Percentiles rank a stretch among this genome's conserved stretches.
phyloP scores from a whole-genome alignment of 2,888 invertebrate species.

The Empis stercorea region DNA sequence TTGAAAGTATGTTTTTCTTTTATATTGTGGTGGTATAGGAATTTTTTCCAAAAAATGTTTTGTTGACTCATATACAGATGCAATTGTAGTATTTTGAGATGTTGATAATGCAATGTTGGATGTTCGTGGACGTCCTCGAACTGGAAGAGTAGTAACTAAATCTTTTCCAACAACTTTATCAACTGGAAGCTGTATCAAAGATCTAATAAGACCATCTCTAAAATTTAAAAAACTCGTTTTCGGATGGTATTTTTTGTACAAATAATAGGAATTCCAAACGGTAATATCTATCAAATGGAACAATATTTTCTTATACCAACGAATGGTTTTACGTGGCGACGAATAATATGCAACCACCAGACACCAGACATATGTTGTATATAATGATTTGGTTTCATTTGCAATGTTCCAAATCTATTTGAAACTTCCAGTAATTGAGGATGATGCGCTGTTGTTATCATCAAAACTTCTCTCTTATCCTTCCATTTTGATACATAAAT shows the following conservation, averaged over 20 bases:
- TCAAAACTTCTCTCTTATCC: not conserved
- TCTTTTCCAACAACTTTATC: not conserved
- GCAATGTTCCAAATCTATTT: no score
- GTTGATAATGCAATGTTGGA: not conserved
- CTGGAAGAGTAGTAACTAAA: not conserved
- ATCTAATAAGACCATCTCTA: conserved; percentile 1
- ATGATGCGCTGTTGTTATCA: no score
- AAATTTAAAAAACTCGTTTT: conserved; percentile 3
- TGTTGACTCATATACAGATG: no score
- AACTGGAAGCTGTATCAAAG: conserved; percentile 1
- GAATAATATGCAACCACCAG: no score
- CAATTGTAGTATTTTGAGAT: not conserved
- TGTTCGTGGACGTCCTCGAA: not conserved
- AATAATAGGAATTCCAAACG: conserved; percentile 10
- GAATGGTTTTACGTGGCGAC: not conserved
- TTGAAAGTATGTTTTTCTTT: conserved; percentile 7
- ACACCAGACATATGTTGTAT: no score
- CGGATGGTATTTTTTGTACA: conserved; percentile 5
- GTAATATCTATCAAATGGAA: conserved; percentile 2
- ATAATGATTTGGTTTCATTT: no score
- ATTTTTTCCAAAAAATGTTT: conserved; percentile 8
- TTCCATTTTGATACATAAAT: not conserved
- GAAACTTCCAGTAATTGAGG: no score
- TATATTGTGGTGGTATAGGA: conserved; percentile 5
- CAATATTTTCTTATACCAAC: not conserved